phyloP scores from a whole-genome alignment of 35 echinoderm and acorn worm genomes.

The Diadema setosum region DNA sequence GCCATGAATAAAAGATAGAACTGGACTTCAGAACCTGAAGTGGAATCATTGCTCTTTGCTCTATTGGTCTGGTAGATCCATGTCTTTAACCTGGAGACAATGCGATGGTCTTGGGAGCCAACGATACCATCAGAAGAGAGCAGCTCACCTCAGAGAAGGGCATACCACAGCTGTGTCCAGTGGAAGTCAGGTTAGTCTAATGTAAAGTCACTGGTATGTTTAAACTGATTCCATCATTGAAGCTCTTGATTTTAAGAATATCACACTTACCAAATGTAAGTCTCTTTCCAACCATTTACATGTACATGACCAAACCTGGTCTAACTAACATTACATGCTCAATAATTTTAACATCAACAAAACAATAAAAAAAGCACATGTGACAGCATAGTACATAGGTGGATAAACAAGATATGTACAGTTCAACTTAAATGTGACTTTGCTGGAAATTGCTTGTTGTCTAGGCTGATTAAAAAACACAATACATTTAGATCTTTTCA shows the following conservation, averaged over 20 bases:
- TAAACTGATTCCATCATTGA: not conserved
- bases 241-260: not conserved
- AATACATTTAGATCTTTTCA: too few species aligned
- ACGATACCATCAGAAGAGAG: conserved; percentile 10
- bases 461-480: too few species aligned
- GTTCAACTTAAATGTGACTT: too few species aligned
- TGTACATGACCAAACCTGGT: not conserved
- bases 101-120: not conserved
- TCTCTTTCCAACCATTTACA: not conserved
- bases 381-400: too few species aligned
- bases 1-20: too few species aligned
- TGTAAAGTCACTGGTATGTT: not conserved
- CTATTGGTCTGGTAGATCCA: conserved; percentile 30
- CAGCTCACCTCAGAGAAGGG: conserved; percentile 29
- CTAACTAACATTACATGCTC: not conserved
- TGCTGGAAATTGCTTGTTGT: too few species aligned
- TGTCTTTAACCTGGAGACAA: conserved; percentile 29
- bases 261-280: not conserved
- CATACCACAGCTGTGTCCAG: conserved; percentile 57
- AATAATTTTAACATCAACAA: too few species aligned
- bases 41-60: too few species aligned
- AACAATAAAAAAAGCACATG: too few species aligned
- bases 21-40: too few species aligned
- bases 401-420: too few species aligned
- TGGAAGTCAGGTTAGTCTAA: conserved; percentile 29